These are phyloP conservation scores for Notamacropus eugenii DNA, from an alignment of 2,797 vertebrate species.

Conservation along the genomic window DNA sequence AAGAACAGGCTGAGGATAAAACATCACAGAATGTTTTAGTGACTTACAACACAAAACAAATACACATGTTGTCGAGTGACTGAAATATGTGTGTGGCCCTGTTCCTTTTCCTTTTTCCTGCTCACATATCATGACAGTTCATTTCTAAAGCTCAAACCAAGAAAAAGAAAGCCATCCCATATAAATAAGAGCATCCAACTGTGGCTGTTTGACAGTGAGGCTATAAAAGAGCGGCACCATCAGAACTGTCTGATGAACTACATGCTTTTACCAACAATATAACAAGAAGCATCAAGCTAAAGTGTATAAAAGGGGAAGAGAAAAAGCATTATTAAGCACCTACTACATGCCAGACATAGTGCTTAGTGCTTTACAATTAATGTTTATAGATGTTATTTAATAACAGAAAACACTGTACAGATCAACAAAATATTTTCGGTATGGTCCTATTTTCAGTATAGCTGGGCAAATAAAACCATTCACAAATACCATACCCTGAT, in stretches of 20 bases:
- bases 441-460: not conserved
- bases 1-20: not conserved
- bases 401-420: not conserved
- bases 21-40: conserved; percentile 3
- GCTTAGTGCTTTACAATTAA: not conserved
- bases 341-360: not conserved
- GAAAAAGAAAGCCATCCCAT: not conserved
- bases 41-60: not conserved
- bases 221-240: not conserved
- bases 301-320: not conserved
- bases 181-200: not conserved
- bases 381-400: not conserved
- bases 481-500: not conserved
- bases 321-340: not conserved
- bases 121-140: not conserved
- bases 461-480: not conserved
- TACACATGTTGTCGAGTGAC: not conserved
- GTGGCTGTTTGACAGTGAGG: not conserved
- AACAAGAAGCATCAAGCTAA: not conserved
- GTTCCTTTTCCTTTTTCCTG: not conserved
- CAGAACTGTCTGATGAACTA: not conserved
- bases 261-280: not conserved
- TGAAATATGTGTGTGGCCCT: conserved; percentile 27
- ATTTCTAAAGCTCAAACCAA: not conserved
- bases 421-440: not conserved